Evolutionary conservation across 53 echinoderm and acorn worm genomes (phyloP), one percentile per base, ranked within the genome.

Genomic region (Apostichopus leukothele): DNA sequence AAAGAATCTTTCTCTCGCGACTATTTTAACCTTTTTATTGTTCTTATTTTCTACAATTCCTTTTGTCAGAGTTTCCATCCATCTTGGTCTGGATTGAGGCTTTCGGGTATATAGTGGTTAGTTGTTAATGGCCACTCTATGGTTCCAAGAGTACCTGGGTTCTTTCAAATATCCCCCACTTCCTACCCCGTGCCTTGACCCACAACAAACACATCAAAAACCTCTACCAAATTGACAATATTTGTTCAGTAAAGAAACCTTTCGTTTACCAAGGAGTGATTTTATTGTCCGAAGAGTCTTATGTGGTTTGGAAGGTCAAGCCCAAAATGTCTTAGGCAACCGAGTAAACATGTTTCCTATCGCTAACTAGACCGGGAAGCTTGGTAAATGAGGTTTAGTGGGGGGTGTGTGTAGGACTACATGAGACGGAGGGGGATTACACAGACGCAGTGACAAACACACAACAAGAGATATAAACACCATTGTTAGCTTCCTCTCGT

Each of bases 261-360:
- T 78, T 7, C 10, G 50, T 78, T 78, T 78, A 78, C 79, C 12
- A 78, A 78, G 79, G 51, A 27, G 79, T n/a, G 79, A 14, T 27
- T 78, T 78, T 78, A 78, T 78, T 27, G 79, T 78, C 16, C 7
- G n/a, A 50, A 52, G 79, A 78, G 51, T 14, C 79, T 78, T 53
- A 78, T 78, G 79, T 53, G 79, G 79, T 78, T 78, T 78, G 4
- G 51, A 78, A 78, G 79, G 79, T 78, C 79, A 78, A 78, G 79
- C 79, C 51, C 79, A 78, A 61, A 78, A 78, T 51, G 79, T 52
- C 79, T 78, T 78, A 78, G 79, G 51, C 51, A 78, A 78, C 79
- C 12, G 79, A 53, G 51, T 18, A 78, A 78, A 78, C 79, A 78
- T 13, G 53, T 25, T 25, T 25, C 25, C 25, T 25, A 25, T 25